Percentiles rank a stretch among this genome's conserved stretches.
Evolutionary conservation across 2,888 invertebrate species (phyloP).

Genomic region (Aplocera efformata): DNA sequence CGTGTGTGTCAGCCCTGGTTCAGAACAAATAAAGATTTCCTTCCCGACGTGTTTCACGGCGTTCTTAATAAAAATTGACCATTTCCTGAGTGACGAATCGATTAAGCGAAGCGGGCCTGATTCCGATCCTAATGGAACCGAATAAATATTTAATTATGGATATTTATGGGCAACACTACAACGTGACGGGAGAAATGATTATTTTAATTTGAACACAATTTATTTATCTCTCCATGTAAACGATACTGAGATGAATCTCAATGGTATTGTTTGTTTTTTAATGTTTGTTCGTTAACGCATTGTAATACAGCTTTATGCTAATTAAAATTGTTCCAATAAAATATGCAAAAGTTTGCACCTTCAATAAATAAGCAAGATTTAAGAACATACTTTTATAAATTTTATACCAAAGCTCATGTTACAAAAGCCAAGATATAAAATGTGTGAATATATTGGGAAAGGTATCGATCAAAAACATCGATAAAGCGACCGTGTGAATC

Average conservation of each 20-base stretch:
- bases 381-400: constrained; percentile 8
- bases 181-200: constrained; percentile 61
- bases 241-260: not conserved
- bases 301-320: not conserved
- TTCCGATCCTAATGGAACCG: constrained; percentile 67
- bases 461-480: constrained; percentile 39
- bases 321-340: constrained; percentile 7
- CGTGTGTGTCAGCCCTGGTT: constrained; percentile 31
- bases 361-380: not conserved
- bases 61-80: constrained; percentile 59
- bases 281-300: too few species aligned
- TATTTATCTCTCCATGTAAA: constrained; percentile 10
- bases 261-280: not conserved
- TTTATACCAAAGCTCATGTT: constrained; percentile 19
- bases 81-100: constrained; percentile 70
- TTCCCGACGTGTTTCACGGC: constrained; percentile 68
- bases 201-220: constrained; percentile 54
- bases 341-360: constrained; percentile 8
- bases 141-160: constrained; percentile 76
- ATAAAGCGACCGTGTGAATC: constrained; percentile 41
- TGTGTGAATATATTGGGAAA: constrained; percentile 44
- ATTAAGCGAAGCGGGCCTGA: constrained; percentile 61
- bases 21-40: constrained; percentile 63
- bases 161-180: constrained; percentile 64
- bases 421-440: constrained; percentile 24